A percentile compares a stretch with the other conserved stretches of the same genome.
phyloP scores from a whole-genome alignment of 2,797 vertebrate species.

The Nasua narica region DNA sequence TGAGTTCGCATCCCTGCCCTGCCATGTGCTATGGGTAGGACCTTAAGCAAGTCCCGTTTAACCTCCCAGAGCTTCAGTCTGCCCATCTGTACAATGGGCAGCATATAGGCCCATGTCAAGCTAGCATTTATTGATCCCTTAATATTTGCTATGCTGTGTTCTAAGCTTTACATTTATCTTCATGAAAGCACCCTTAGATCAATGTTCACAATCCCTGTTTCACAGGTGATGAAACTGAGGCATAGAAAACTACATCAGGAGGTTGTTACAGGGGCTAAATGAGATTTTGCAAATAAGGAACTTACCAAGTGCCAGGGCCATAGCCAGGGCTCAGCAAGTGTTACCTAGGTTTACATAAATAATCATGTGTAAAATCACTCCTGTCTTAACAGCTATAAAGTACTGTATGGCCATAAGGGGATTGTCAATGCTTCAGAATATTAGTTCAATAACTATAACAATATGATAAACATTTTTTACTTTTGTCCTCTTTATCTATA shows the following conservation, averaged over 20 bases:
- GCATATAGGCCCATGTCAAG: background rate
- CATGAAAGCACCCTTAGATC: background rate
- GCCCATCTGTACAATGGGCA: background rate
- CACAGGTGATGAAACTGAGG: background rate
- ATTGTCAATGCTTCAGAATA: background rate
- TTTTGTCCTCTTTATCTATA: background rate
- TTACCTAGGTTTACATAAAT: background rate
- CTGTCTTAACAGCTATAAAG: background rate
- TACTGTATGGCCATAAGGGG: background rate
- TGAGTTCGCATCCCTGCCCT: background rate
- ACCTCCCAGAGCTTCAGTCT: background rate
- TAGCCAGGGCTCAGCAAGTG: background rate
- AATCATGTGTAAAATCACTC: background rate
- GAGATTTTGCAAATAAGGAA: background rate
- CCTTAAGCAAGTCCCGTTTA: background rate
- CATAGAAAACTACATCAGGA: background rate
- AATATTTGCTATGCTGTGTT: background rate
- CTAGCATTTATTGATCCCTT: background rate
- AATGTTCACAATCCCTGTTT: background rate
- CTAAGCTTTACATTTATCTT: background rate
- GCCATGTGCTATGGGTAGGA: too few species aligned
- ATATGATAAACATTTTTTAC: background rate
- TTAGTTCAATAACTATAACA: background rate
- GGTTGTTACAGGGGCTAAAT: background rate
- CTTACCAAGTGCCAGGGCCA: background rate